Evolutionary conservation across 1,140 invertebrate genomes (phyloP).

Genomic region (Pseudoatta argentina): DNA sequence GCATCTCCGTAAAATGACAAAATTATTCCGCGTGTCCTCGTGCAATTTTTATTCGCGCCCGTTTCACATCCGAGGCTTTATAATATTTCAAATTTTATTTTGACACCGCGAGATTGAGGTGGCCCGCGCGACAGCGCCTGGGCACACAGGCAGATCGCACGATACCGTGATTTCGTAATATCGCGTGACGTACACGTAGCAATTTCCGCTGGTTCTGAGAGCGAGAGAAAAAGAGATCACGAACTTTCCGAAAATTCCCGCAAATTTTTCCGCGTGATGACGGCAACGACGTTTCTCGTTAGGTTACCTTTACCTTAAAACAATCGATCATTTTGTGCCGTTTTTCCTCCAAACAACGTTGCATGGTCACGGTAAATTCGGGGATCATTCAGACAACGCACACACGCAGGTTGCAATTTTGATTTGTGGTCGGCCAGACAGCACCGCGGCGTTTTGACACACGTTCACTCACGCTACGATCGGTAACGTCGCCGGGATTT

Average conservation of each 20-base stretch:
- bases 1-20: constrained; percentile 46
- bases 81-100: constrained; percentile 60
- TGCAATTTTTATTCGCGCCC: constrained; percentile 37
- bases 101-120: constrained; percentile 13
- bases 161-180: constrained; percentile 45
- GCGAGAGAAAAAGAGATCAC: constrained; percentile 10
- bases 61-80: constrained; percentile 32
- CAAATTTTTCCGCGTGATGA: constrained; percentile 13
- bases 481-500: constrained; percentile 64
- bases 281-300: not conserved
- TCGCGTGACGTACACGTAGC: constrained; percentile 9
- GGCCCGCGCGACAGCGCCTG: constrained; percentile 9
- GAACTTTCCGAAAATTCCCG: constrained; percentile 39
- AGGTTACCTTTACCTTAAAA: not conserved
- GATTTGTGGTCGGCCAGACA: constrained; percentile 65
- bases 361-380: no score
- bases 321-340: constrained; percentile 4
- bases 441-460: constrained; percentile 50
- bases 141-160: constrained; percentile 4
- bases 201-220: constrained; percentile 3
- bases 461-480: constrained; percentile 10
- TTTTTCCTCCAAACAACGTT: not conserved
- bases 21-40: constrained; percentile 45
- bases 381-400: not conserved
- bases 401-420: constrained; percentile 59